These are phyloP conservation scores for Corythaixoides concolor DNA, from an alignment of 2,113 vertebrate species.

Conservation along the genomic window DNA sequence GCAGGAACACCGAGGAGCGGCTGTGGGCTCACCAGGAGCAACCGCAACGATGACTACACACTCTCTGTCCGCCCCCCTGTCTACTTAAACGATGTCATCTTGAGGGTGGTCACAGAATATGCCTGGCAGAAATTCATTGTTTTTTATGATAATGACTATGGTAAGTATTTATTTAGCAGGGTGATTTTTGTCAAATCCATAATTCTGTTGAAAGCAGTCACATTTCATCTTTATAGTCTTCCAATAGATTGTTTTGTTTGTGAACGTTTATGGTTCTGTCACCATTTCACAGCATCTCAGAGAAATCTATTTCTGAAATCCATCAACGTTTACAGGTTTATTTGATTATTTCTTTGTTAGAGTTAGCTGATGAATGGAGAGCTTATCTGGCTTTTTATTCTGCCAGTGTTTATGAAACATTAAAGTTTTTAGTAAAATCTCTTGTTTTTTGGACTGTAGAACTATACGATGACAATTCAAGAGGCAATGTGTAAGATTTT, in stretches of 20 bases:
- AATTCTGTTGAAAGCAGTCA: neutral
- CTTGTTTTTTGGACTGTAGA: neutral
- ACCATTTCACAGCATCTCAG: neutral
- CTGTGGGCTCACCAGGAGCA: conserved; percentile 85
- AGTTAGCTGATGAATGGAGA: neutral
- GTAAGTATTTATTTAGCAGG: conserved; percentile 75
- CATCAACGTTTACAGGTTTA: neutral
- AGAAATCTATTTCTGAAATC: conserved; percentile 2
- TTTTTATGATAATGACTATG: conserved; percentile 95
- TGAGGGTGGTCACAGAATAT: conserved; percentile 94
- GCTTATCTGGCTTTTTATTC: neutral
- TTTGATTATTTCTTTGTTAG: neutral
- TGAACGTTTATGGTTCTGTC: neutral
- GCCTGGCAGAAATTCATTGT: conserved; percentile 99
- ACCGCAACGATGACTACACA: conserved; percentile 91
- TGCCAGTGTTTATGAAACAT: neutral
- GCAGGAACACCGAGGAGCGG: conserved; percentile 88
- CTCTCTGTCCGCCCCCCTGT: conserved; percentile 94
- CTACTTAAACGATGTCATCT: conserved; percentile 94
- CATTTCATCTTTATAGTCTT: neutral
- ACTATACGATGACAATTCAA: neutral
- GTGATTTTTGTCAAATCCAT: neutral
- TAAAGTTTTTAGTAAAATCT: neutral
- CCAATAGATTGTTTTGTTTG: neutral
- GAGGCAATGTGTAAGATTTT: neutral